phyloP scores from a whole-genome alignment of 2,113 vertebrate genomes.

The Seriola rivoliana region DNA sequence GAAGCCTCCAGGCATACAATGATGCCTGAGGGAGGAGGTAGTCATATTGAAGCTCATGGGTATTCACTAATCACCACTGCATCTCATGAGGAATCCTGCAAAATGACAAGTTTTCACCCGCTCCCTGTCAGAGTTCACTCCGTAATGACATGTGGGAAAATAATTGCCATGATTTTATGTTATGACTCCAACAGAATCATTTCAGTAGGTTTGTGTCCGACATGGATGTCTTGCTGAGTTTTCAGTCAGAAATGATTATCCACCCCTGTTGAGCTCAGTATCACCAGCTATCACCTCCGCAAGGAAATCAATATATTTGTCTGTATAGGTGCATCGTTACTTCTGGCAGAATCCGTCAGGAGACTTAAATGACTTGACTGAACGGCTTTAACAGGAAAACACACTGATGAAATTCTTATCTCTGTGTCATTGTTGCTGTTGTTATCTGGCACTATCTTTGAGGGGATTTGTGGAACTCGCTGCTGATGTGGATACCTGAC shows the following conservation, averaged over 20 bases:
- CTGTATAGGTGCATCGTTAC: constrained; percentile 30
- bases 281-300: constrained; percentile 8
- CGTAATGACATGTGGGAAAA: constrained; percentile 45
- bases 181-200: constrained; percentile 11
- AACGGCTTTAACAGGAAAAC: constrained; percentile 34
- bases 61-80: constrained; percentile 63
- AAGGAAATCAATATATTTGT: constrained; percentile 53
- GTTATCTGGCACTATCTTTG: constrained; percentile 41
- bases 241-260: constrained; percentile 36
- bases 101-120: constrained; percentile 56
- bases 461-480: constrained; percentile 38
- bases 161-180: constrained; percentile 55
- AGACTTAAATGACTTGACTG: constrained; percentile 22
- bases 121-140: constrained; percentile 36
- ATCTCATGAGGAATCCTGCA: constrained; percentile 58
- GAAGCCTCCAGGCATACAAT: constrained; percentile 64
- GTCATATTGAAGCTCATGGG: constrained; percentile 64
- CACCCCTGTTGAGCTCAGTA: constrained; percentile 9
- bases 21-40: constrained; percentile 59
- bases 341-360: constrained; percentile 16
- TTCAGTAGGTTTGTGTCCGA: constrained; percentile 43
- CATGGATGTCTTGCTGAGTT: constrained; percentile 26
- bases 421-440: constrained; percentile 43
- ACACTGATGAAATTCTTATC: constrained; percentile 43
- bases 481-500: constrained; percentile 56